Conservation (phyloP, 1,140 invertebrate genomes). For the Ptiloglossa arizonensis region DNA sequence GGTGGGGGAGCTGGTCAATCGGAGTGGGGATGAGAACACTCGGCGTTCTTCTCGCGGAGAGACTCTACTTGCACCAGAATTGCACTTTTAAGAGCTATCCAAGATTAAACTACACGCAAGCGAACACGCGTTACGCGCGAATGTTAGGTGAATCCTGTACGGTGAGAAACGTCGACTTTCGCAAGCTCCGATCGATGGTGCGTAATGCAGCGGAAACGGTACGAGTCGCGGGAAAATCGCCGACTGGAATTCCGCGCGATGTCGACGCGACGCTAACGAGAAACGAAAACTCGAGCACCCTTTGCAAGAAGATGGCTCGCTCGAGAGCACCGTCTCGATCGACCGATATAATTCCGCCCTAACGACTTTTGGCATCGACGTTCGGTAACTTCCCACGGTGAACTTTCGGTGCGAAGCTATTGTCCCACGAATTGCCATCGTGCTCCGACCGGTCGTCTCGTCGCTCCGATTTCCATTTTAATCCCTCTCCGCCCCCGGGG, state of each 20-base stretch:
- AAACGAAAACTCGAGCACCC: constrained; percentile 27
- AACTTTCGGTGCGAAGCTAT: background rate
- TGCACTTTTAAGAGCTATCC: too few relatives aligned
- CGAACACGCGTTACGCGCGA: too few relatives aligned
- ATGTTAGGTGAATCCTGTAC: too few relatives aligned
- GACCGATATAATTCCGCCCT: background rate
- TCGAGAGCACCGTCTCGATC: background rate
- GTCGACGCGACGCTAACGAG: background rate
- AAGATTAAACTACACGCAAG: too few relatives aligned
- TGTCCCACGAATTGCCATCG: background rate
- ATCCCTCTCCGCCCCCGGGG: background rate
- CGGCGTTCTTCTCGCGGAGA: too few relatives aligned
- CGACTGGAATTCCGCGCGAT: background rate
- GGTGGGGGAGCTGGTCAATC: too few relatives aligned
- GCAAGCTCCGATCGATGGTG: too few relatives aligned
- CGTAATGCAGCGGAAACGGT: too few relatives aligned
- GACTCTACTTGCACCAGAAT: too few relatives aligned
- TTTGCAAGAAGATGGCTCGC: background rate
- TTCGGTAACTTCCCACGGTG: background rate
- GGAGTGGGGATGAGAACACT: too few relatives aligned
- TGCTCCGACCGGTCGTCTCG: background rate
- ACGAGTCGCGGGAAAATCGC: background rate
- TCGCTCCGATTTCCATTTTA: background rate
- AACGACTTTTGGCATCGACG: constrained; percentile 3
- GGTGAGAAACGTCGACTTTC: too few relatives aligned